phyloP scores from a whole-genome alignment of 2,888 invertebrate genomes.

The Sinotaia quadrata region DNA sequence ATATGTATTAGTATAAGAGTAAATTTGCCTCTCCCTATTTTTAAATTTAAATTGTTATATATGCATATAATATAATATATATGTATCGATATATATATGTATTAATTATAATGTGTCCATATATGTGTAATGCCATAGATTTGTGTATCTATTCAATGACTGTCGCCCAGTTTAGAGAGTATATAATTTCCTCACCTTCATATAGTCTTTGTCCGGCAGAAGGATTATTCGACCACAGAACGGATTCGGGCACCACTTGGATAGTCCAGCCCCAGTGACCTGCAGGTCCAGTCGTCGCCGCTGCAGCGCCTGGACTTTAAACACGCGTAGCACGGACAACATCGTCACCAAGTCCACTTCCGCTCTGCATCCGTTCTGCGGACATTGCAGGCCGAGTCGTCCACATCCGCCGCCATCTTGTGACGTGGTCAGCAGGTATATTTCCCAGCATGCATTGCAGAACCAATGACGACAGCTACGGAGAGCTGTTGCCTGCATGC shows the following conservation, averaged over 20 bases:
- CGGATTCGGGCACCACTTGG: conserved; percentile 42
- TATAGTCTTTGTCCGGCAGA: too few species aligned
- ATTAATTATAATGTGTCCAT: too few species aligned
- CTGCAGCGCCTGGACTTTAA: conserved; percentile 23
- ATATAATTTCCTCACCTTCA: too few species aligned
- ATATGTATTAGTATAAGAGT: too few species aligned
- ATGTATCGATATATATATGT: too few species aligned
- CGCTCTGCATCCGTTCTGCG: conserved; percentile 33
- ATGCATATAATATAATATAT: too few species aligned
- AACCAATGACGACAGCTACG: conserved; percentile 37
- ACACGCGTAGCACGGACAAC: conserved; percentile 34
- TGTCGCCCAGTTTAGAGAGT: too few species aligned
- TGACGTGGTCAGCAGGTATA: conserved; percentile 22
- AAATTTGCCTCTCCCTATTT: too few species aligned
- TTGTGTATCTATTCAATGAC: too few species aligned
- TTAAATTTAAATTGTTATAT: too few species aligned
- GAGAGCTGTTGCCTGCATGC: conserved; percentile 29
- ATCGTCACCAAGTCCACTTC: conserved; percentile 31
- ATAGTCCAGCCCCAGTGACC: conserved; percentile 7
- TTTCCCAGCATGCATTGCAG: conserved; percentile 40
- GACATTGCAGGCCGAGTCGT: conserved; percentile 27
- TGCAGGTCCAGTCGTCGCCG: conserved; percentile 23
- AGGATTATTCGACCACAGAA: conserved; percentile 35
- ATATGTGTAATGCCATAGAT: too few species aligned
- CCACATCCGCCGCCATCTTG: conserved; percentile 7